These are phyloP conservation scores for Penaeus monodon DNA, from an alignment of 2,888 invertebrate species.

Conservation along the genomic window DNA sequence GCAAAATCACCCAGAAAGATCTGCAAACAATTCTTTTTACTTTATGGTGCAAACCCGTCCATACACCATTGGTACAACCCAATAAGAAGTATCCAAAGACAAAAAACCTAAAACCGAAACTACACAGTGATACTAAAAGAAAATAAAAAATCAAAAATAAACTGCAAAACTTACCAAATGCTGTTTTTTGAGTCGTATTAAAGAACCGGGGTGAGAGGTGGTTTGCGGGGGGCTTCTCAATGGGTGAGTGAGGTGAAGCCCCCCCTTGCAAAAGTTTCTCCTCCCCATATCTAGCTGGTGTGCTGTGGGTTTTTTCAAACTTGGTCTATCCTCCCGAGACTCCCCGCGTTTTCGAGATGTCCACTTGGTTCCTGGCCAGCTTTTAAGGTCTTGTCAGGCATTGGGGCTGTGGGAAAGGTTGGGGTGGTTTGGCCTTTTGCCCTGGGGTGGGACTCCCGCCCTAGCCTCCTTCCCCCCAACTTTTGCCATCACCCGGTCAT, in stretches of 20 bases:
- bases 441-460: not conserved
- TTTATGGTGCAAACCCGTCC: too few relatives aligned
- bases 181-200: not conserved
- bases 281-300: slow-evolving; percentile 80
- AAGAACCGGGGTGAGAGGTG: not conserved
- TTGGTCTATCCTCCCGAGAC: slow-evolving; percentile 73
- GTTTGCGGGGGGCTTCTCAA: slow-evolving; percentile 18
- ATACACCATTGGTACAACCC: too few relatives aligned
- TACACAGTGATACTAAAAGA: too few relatives aligned
- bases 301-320: slow-evolving; percentile 84
- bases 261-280: slow-evolving; percentile 34
- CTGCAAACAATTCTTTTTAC: too few relatives aligned
- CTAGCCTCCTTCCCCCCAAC: not conserved
- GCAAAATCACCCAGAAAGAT: too few relatives aligned
- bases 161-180: too few relatives aligned
- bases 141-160: too few relatives aligned
- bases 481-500: not conserved
- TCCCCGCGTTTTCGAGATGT: slow-evolving; percentile 14
- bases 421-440: not conserved
- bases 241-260: slow-evolving; percentile 26
- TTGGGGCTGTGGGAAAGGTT: not conserved
- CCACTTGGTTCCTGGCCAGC: not conserved
- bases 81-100: too few relatives aligned
- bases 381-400: not conserved
- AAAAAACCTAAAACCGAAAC: too few relatives aligned